Percentiles rank a stretch among this genome's conserved stretches.
Evolutionary conservation across 2,113 vertebrate species (phyloP).

Genomic region (Rattus rattus): DNA sequence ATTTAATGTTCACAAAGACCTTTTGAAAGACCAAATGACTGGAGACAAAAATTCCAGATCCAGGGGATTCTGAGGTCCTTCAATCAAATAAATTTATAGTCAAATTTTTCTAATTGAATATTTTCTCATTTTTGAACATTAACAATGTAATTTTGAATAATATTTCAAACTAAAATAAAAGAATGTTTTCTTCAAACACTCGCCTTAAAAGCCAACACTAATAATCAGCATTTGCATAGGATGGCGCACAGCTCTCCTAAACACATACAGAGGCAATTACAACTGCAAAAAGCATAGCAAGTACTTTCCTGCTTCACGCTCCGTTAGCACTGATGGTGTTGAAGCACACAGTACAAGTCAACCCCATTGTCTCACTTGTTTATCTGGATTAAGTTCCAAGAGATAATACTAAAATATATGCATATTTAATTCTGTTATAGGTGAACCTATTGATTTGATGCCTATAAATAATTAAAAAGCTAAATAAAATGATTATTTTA

Average conservation of each 20-base stretch:
- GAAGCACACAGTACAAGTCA: not conserved
- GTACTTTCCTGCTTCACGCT: no score
- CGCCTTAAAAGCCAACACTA: not conserved
- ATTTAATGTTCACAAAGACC: not conserved
- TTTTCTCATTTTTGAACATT: constrained; percentile 13
- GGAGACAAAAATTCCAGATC: not conserved
- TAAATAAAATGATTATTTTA: not conserved
- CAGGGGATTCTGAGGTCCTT: not conserved
- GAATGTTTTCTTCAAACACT: not conserved
- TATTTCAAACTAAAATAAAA: not conserved
- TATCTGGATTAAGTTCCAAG: not conserved
- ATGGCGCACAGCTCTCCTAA: not conserved
- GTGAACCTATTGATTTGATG: not conserved
- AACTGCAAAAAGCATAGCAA: not conserved
- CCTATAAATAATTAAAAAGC: constrained; percentile 24
- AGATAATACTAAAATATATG: not conserved
- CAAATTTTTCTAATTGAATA: not conserved
- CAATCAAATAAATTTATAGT: not conserved
- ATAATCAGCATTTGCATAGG: not conserved
- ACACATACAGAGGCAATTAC: not conserved
- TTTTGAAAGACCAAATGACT: not conserved
- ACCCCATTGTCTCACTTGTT: not conserved
- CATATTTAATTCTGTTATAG: not conserved
- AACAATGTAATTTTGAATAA: not conserved
- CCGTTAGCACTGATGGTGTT: no score